Evolutionary conservation across 2,113 vertebrate species (phyloP), one percentile per base, ranked within the genome.

Genomic region (Speoplatyrhinus poulsoni): DNA sequence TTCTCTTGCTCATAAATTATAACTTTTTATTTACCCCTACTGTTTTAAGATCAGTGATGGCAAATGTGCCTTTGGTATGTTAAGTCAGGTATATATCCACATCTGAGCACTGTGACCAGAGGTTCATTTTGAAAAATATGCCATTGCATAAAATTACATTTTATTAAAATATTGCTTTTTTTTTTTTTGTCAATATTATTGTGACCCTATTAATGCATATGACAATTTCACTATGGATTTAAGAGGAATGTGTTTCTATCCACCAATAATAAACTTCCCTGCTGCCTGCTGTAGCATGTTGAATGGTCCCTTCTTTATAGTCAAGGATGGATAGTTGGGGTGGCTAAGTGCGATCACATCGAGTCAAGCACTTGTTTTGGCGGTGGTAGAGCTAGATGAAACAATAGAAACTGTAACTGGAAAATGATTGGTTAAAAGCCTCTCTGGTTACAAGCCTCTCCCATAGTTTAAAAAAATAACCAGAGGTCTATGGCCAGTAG

Each of bases 71-170:
- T 67, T 60, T 53, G 74, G 65, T 82, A 82, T 76, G 72, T 79
- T 79, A 67, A 70, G 70, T 84, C 73, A 81, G 77, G 60, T 66
- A 64, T 78, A 79, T 74, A 81, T 70, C 88, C 90, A 90, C 92
- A 94, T 95, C 94, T 92, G 94, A 95, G 91, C 94, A 95, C 95
- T 95, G 94, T 97, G 94, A 96, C 93, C 84, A 86, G 73, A 82
- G 78, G 71, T 77, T 85, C 75, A 70, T 82, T 72, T 69, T 82
- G 70, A 86, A 83, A 73, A 67, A 68, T 70, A 77, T 67, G 69
- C 72, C 69, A 72, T 86, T 70, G 72, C 69, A 79, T 69, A 68
- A 81, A 80, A 84, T 65, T 17, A 67, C 74, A 70, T 60, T 85
- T 86, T 72, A 61, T 67, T 68, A 69, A 75, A 72, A 66, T 54